Conservation (phyloP, 1,140 invertebrate genomes). For the Diorhabda carinulata region DNA sequence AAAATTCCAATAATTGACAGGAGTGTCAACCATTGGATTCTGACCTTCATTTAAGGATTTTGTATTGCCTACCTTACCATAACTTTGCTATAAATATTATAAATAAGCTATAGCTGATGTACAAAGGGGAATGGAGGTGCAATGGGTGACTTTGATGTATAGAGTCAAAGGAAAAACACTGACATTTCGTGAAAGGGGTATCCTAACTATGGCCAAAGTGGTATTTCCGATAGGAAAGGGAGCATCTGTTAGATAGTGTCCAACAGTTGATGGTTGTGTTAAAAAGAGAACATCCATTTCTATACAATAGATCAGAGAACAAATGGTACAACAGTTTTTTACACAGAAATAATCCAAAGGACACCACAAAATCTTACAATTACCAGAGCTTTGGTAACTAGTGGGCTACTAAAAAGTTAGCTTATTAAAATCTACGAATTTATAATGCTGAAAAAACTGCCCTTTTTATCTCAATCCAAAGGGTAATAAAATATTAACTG, state of each 20-base stretch:
- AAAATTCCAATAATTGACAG: no score
- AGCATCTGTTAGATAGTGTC: constrained; percentile 16
- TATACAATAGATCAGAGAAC: constrained; percentile 10
- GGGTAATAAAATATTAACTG: not conserved
- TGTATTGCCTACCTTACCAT: no score
- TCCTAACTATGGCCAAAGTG: constrained; percentile 21
- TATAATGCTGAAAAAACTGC: constrained; percentile 44
- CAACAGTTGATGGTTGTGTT: constrained; percentile 16
- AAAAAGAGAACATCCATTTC: constrained; percentile 10
- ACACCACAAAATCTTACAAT: constrained; percentile 22
- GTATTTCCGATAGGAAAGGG: constrained; percentile 20
- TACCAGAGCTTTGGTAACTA: constrained; percentile 18
- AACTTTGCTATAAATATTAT: no score
- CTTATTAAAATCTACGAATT: constrained; percentile 29
- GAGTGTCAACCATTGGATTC: no score
- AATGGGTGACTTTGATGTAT: constrained; percentile 25
- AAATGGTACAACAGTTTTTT: constrained; percentile 20
- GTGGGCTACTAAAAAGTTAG: constrained; percentile 11
- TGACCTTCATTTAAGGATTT: no score
- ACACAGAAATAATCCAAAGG: constrained; percentile 12
- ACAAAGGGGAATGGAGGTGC: no score
- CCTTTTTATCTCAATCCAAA: not conserved
- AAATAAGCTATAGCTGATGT: no score
- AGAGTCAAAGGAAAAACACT: constrained; percentile 20
- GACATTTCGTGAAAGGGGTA: constrained; percentile 21